Evolutionary conservation across 35 echinoderm and acorn worm species (phyloP), one percentile per base, ranked within the genome.

Genomic region (Apostichopus parvimensis): DNA sequence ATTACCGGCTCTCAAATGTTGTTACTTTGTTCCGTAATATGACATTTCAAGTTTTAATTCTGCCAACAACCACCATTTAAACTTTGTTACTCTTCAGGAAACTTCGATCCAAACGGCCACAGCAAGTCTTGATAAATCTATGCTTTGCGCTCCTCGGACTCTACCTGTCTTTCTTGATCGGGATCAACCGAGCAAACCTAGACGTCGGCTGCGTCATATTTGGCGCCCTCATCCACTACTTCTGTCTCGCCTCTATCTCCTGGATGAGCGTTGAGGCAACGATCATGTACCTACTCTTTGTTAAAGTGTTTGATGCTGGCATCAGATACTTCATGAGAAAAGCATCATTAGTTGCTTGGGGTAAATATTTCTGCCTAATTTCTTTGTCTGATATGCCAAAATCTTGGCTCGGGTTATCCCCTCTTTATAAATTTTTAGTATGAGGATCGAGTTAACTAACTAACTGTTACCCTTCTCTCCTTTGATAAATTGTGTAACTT

Each of bases 111-210:
- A 96, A 82, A 77, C 80, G 34, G 10, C 89, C 92, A 4, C 80
- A 96, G 75, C 88, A 91, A 18, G 92, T 96, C 21, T 58, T 96
- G 54, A 53, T 94, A 9, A 79, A 92, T 23, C 90, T 96, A 21
- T 92, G 92, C 78, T 75, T 88, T 9, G 58, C 95, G 52, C 73
- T 96, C 14, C 73, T 94, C 24, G 89, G 92, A 55, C 93, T 96
- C 6, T 96, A 96, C 68, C 14, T 96, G 1, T 79, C 75, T 26
- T 96, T 96, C 28, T 54, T 88, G 70, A 88, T 78, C 56, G 95
- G 95, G 6, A 94, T 94, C 54, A 77, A 94, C 26, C 24, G 83
- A 57, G 56, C 60, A 9, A 21, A 79, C 6, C 66, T 82, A n/a
- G 53, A 54, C 23, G 72, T 53, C 53, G 92, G 89, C 3, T 97